These are phyloP conservation scores for Aphyosemion australe DNA, from an alignment of 2,113 vertebrate species.

Conservation along the genomic window DNA sequence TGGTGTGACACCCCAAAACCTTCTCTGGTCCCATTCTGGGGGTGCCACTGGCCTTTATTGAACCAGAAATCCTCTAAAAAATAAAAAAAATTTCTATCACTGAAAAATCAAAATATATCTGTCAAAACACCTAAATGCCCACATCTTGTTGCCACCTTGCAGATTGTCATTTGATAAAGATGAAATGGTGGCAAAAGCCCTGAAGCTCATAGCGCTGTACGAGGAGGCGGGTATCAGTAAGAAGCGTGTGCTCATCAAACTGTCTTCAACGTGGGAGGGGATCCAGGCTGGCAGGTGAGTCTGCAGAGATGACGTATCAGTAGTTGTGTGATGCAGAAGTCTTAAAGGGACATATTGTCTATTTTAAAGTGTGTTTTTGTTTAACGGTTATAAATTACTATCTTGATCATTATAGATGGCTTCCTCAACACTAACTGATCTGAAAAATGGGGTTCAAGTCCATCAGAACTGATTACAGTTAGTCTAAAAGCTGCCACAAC, in stretches of 20 bases:
- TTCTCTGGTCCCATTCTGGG: no score
- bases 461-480: no score
- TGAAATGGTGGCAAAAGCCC: conserved; percentile 88
- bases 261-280: conserved; percentile 97
- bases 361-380: no score
- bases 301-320: background rate
- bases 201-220: conserved; percentile 88
- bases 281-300: conserved; percentile 93
- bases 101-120: background rate
- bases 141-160: background rate
- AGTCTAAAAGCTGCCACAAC: no score
- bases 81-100: background rate
- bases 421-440: no score
- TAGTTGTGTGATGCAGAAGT: background rate
- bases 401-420: no score
- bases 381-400: no score
- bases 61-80: background rate
- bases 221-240: conserved; percentile 88
- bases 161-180: conserved; percentile 96
- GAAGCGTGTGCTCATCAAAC: conserved; percentile 92
- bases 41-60: no score
- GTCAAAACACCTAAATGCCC: background rate
- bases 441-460: no score
- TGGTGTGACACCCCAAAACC: no score
- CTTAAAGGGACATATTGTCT: no score